A percentile compares a stretch with the other conserved stretches of the same genome.
These are phyloP conservation scores for Oryzias celebensis DNA, from an alignment of 2,113 vertebrate genomes.

Conservation along the genomic window DNA sequence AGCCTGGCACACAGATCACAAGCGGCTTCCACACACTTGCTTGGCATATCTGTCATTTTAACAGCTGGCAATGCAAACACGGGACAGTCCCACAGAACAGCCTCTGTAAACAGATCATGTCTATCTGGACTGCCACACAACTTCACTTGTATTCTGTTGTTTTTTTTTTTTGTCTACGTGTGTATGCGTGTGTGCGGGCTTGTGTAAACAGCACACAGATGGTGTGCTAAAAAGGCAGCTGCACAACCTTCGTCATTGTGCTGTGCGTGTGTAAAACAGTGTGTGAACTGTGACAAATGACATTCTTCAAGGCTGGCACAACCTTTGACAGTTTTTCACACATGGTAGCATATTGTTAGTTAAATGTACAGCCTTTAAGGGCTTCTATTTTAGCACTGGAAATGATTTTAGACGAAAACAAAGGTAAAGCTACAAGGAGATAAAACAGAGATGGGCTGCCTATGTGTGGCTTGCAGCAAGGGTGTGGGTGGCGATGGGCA, in stretches of 20 bases:
- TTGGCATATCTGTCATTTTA: conserved; percentile 49
- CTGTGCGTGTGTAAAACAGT: conserved; percentile 19
- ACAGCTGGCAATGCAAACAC: conserved; percentile 57
- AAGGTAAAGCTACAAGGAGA: conserved; percentile 49
- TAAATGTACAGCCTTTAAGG: conserved; percentile 18
- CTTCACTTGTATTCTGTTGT: conserved; percentile 48
- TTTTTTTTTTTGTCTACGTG: conserved; percentile 29
- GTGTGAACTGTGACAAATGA: conserved; percentile 45
- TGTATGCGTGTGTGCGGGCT: conserved; percentile 4
- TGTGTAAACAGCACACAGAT: conserved; percentile 60
- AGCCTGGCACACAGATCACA: conserved; percentile 40
- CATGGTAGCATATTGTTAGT: conserved; percentile 8
- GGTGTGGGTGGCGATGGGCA: conserved; percentile 67
- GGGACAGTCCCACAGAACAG: conserved; percentile 34
- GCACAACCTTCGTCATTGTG: conserved; percentile 63
- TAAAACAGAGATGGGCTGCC: conserved; percentile 49
- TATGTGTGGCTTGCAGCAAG: conserved; percentile 60
- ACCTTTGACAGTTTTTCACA: conserved; percentile 15
- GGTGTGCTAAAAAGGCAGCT: conserved; percentile 60
- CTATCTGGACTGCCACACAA: conserved; percentile 43
- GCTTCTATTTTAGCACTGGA: conserved; percentile 53
- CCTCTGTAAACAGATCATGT: conserved; percentile 37
- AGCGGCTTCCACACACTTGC: conserved; percentile 25
- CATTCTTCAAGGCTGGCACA: conserved; percentile 51
- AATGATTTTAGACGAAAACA: conserved; percentile 46